Evolutionary conservation across 2,113 vertebrate genomes (phyloP).

Genomic region (Myiopsitta monachus): DNA sequence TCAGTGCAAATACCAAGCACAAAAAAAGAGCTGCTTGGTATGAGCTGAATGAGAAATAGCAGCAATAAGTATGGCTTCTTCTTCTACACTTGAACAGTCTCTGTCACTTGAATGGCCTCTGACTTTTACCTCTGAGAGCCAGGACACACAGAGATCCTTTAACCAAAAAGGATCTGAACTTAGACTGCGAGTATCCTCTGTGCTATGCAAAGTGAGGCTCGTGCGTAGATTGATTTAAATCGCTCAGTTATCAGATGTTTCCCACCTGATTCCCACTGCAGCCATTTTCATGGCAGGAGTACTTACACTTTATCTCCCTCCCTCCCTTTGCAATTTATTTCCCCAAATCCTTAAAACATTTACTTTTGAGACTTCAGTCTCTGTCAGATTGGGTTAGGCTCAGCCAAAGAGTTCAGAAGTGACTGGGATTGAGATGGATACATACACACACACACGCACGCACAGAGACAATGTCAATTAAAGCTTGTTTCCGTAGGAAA

Average conservation of each 20-base stretch:
- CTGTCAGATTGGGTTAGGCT: not conserved
- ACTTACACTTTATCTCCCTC: not conserved
- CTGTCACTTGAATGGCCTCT: not conserved
- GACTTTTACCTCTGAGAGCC: not conserved
- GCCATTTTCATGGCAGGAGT: not conserved
- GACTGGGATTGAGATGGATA: not conserved
- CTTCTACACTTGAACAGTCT: not conserved
- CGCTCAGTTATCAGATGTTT: not conserved
- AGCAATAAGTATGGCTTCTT: not conserved
- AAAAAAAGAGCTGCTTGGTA: not conserved
- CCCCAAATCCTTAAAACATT: not conserved
- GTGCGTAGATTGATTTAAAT: not conserved
- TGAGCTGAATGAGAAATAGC: not conserved
- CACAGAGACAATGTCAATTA: not conserved
- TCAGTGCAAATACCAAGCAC: not conserved
- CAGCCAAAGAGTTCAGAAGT: not conserved
- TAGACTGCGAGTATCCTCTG: not conserved
- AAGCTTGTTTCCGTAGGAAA: not conserved
- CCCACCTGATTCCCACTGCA: not conserved
- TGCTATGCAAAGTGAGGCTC: accelerated
- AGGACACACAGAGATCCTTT: not conserved
- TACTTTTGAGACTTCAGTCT: not conserved
- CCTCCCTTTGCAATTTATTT: not conserved
- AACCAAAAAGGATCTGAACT: not conserved
- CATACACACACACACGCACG: too few species aligned